Evolutionary conservation across 2,888 invertebrate species (phyloP).

Genomic region (Erebia aethiops): DNA sequence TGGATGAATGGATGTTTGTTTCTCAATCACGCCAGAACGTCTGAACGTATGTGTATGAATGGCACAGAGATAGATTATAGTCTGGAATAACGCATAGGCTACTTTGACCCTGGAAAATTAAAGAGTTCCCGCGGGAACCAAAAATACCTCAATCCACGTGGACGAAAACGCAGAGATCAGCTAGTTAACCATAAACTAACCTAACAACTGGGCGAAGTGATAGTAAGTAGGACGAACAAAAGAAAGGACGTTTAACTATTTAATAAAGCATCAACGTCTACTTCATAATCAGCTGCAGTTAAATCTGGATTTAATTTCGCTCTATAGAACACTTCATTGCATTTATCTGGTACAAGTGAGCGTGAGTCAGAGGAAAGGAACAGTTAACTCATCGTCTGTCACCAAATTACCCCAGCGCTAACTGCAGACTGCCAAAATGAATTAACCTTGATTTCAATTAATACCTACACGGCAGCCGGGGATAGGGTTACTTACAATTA

Average conservation of each 20-base stretch:
- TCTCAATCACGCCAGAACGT: no score
- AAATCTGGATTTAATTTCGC: slow-evolving; percentile 62
- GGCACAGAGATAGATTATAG: no score
- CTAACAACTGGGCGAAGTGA: no score
- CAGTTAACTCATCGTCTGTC: slow-evolving; percentile 65
- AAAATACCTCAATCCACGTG: no score
- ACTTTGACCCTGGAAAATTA: no score
- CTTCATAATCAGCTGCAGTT: slow-evolving; percentile 51
- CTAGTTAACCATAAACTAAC: no score
- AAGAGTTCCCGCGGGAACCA: no score
- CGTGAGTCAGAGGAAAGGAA: slow-evolving; percentile 71
- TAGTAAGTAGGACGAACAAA: no score
- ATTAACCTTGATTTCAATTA: slow-evolving; percentile 38
- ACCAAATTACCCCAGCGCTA: slow-evolving; percentile 54
- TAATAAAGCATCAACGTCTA: background rate
- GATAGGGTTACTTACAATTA: slow-evolving; percentile 1
- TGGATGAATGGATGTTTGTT: no score
- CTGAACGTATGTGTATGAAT: no score
- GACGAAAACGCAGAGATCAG: no score
- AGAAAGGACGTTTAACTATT: background rate
- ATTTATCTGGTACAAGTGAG: slow-evolving; percentile 51
- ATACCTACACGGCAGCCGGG: slow-evolving; percentile 18
- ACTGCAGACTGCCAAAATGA: slow-evolving; percentile 37
- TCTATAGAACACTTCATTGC: slow-evolving; percentile 57
- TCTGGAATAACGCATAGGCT: no score